These are phyloP conservation scores for Lordiphosa andalusiaca DNA, from an alignment of 2,888 invertebrate genomes.

Conservation along the genomic window DNA sequence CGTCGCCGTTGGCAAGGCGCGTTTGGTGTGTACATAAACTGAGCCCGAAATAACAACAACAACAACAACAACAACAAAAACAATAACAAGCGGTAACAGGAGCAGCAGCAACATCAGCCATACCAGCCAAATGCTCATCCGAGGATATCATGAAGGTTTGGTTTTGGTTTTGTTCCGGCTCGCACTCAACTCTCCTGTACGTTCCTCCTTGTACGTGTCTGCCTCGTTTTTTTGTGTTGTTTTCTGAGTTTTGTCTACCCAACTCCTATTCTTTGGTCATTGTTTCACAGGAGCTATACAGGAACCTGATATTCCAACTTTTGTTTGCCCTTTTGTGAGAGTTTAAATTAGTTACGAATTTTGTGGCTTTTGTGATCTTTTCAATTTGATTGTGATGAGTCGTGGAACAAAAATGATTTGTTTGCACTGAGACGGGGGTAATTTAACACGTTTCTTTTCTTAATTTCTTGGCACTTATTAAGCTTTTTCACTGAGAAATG, in stretches of 20 bases:
- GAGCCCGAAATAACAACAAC: conserved; percentile 39
- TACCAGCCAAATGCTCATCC: conserved; percentile 61
- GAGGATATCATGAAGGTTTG: conserved; percentile 59
- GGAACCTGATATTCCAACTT: conserved; percentile 12
- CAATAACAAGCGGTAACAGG: conserved; percentile 13
- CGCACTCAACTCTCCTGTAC: conserved; percentile 4
- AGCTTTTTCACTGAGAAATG: no score
- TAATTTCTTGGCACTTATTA: no score
- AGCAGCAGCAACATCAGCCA: conserved; percentile 33
- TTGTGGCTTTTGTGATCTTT: no score
- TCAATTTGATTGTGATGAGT: no score
- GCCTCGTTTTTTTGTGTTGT: background rate
- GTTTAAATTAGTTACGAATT: conserved; percentile 6
- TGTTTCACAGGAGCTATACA: conserved; percentile 8
- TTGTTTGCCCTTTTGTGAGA: conserved; percentile 9
- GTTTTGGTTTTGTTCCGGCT: conserved; percentile 1
- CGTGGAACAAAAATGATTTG: background rate
- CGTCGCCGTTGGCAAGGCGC: conserved; percentile 36
- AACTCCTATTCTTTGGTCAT: conserved; percentile 11
- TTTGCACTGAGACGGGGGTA: no score
- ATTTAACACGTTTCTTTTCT: no score
- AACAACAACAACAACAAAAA: conserved; percentile 15
- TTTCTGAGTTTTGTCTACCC: conserved; percentile 7
- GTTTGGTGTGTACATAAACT: conserved; percentile 62
- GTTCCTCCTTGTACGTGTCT: conserved; percentile 8